A percentile compares a stretch with the other conserved stretches of the same genome.
Evolutionary conservation across 2,888 invertebrate species (phyloP).

Genomic region (Hydrotaea diabolus): DNA sequence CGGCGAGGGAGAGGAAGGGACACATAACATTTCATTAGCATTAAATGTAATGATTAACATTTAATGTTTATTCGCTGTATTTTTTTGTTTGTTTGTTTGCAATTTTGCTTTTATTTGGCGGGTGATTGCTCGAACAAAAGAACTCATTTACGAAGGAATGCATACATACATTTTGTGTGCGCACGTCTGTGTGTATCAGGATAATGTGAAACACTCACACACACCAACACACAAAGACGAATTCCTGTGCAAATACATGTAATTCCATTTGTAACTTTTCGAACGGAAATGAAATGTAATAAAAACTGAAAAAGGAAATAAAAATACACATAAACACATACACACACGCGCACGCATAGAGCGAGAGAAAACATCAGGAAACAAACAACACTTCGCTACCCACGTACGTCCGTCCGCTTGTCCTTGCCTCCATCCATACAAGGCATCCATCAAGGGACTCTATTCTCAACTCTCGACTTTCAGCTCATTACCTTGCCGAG

Average conservation of each 20-base stretch:
- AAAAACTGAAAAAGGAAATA: conserved; percentile 1
- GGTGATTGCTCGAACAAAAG: background rate
- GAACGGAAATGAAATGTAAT: conserved; percentile 52
- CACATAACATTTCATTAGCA: conserved; percentile 40
- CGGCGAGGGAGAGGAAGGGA: background rate
- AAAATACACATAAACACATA: background rate
- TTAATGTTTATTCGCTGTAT: conserved; percentile 46
- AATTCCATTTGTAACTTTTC: conserved; percentile 47
- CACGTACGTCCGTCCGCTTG: background rate
- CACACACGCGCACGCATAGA: background rate
- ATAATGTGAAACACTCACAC: too few species aligned
- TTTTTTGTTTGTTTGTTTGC: too few species aligned
- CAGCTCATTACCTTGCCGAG: too few species aligned
- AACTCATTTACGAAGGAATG: too few species aligned
- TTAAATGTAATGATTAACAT: conserved; percentile 51
- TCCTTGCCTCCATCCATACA: background rate
- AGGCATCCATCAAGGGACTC: background rate
- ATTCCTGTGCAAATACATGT: conserved; percentile 18
- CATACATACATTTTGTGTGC: too few species aligned
- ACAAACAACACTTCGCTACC: background rate
- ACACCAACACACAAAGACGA: background rate
- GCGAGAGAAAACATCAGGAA: background rate
- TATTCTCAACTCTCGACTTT: background rate
- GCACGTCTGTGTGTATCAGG: too few species aligned
- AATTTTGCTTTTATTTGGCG: too few species aligned